phyloP scores from a whole-genome alignment of 2,888 invertebrate species.

The Octonoba sinensis region DNA sequence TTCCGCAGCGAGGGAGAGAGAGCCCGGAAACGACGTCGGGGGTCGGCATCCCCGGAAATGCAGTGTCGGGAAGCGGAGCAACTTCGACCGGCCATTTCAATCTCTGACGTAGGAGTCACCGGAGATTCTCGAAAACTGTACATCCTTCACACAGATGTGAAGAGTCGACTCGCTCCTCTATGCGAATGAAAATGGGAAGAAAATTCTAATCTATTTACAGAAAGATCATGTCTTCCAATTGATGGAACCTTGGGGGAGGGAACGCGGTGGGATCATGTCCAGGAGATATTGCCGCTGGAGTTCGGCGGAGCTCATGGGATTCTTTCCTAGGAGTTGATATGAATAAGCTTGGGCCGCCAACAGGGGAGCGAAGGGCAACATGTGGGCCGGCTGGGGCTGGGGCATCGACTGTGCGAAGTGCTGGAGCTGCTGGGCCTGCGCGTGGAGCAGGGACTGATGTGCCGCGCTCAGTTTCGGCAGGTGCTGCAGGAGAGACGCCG shows the following conservation, averaged over 20 bases:
- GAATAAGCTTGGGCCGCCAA: conserved; percentile 74
- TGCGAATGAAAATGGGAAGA: conserved; percentile 13
- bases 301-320: conserved; percentile 71
- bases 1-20: too few relatives aligned
- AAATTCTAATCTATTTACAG: conserved; percentile 22
- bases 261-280: conserved; percentile 86
- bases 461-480: conserved; percentile 67
- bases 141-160: conserved; percentile 8
- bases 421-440: conserved; percentile 73
- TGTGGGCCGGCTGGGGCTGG: conserved; percentile 82
- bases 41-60: conserved; percentile 5
- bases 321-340: conserved; percentile 70
- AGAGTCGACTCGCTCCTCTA: conserved; percentile 39
- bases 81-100: conserved; percentile 14
- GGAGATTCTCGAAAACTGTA: conserved; percentile 49
- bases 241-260: conserved; percentile 65
- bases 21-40: too few relatives aligned
- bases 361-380: conserved; percentile 83
- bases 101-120: conserved; percentile 56
- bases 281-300: conserved; percentile 92
- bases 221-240: conserved; percentile 67
- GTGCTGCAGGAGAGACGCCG: conserved; percentile 63
- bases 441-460: conserved; percentile 66
- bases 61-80: conserved; percentile 27
- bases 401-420: conserved; percentile 83